These are phyloP conservation scores for Caenorhabditis sp. DNA, from an alignment of 2,888 invertebrate species.

Conservation along the genomic window DNA sequence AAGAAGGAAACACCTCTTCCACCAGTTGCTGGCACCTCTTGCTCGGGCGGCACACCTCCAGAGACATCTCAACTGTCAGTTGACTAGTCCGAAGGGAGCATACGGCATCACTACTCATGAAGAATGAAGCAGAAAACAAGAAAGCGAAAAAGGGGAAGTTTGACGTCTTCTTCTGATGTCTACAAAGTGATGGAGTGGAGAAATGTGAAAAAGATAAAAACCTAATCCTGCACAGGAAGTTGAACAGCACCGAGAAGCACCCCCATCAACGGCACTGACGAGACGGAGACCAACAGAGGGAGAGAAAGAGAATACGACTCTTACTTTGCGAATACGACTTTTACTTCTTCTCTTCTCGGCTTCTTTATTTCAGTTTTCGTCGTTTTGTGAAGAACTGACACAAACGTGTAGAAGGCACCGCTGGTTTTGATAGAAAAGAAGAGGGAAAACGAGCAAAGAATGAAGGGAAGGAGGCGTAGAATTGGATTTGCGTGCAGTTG, in stretches of 20 bases:
- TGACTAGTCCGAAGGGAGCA: constrained; percentile 9
- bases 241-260: constrained; percentile 36
- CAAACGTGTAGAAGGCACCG: constrained; percentile 28
- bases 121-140: constrained; percentile 4
- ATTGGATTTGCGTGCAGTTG: constrained; percentile 57
- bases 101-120: background rate
- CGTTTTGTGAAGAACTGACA: constrained; percentile 43
- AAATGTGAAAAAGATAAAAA: constrained; percentile 23
- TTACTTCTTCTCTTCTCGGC: constrained; percentile 51
- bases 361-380: constrained; percentile 61
- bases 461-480: constrained; percentile 49
- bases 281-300: constrained; percentile 27
- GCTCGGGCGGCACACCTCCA: constrained; percentile 11
- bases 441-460: constrained; percentile 41
- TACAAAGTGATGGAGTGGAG: constrained; percentile 11
- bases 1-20: constrained; percentile 7
- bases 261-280: constrained; percentile 16
- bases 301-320: constrained; percentile 35
- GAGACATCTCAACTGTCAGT: constrained; percentile 11
- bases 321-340: constrained; percentile 2
- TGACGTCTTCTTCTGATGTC: constrained; percentile 16
- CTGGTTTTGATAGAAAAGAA: constrained; percentile 49
- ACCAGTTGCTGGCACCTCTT: background rate
- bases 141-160: background rate
- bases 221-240: constrained; percentile 54